Conservation (phyloP, 92 coral and sea anemone species). For the Actinernus sp. region DNA sequence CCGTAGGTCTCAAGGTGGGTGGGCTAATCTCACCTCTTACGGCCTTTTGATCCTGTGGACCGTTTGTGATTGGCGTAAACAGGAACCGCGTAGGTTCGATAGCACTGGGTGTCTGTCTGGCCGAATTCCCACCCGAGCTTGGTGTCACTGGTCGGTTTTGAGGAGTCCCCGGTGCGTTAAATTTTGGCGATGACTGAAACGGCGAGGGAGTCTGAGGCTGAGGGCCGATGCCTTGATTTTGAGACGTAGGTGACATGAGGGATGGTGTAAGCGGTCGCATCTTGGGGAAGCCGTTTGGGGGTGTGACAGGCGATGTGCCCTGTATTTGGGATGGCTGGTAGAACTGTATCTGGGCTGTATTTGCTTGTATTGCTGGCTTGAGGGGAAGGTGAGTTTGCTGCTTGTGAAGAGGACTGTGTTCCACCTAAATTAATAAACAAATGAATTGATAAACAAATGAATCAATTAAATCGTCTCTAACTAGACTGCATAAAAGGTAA, state of each 20-base stretch:
- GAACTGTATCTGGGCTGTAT: conserved; percentile 77
- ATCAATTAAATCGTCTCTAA: no score
- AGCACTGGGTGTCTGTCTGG: conserved; percentile 93
- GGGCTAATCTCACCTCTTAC: conserved; percentile 85
- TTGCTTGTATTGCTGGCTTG: conserved; percentile 66
- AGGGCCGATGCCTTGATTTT: conserved; percentile 58
- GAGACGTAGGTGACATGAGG: conserved; percentile 82
- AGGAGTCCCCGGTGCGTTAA: conserved; percentile 90
- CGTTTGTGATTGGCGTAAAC: conserved; percentile 90
- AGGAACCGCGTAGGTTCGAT: conserved; percentile 89
- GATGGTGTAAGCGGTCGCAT: conserved; percentile 94
- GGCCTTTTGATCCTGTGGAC: conserved; percentile 70
- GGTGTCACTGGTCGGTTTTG: conserved; percentile 97
- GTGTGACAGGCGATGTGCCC: conserved; percentile 60
- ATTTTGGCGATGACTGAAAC: conserved; percentile 95
- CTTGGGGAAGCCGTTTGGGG: conserved; percentile 68
- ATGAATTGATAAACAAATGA: no score
- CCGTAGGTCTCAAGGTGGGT: conserved; percentile 94
- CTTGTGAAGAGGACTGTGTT: conserved; percentile 72
- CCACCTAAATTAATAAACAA: conserved; percentile 13
- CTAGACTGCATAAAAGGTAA: no score
- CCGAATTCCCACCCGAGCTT: conserved; percentile 75
- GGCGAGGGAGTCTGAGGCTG: conserved; percentile 85
- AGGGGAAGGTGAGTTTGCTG: conserved; percentile 89
- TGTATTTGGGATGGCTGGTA: conserved; percentile 62